These are phyloP conservation scores for Hirtodrosophila cameraria DNA, from an alignment of 2,888 invertebrate genomes.

Conservation along the genomic window DNA sequence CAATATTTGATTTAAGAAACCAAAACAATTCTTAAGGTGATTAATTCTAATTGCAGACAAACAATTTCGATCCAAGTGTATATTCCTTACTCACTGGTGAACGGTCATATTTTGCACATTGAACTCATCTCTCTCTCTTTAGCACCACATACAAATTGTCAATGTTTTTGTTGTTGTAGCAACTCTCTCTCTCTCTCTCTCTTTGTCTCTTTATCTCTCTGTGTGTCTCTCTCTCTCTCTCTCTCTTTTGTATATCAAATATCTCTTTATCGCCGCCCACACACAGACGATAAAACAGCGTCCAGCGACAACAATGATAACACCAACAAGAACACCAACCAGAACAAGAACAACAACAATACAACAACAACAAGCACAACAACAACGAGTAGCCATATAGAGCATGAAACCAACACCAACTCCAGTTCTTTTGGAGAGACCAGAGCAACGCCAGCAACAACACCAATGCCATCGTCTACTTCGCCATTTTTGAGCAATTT, in stretches of 20 bases:
- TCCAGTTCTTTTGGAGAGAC: constrained; percentile 18
- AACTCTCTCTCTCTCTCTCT: constrained; percentile 28
- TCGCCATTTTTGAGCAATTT: constrained; percentile 53
- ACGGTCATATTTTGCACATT: constrained; percentile 27
- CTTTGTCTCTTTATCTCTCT: constrained; percentile 32
- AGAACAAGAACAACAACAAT: constrained; percentile 21
- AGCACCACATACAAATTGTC: constrained; percentile 16
- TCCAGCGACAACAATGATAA: constrained; percentile 21
- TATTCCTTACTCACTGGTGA: constrained; percentile 39
- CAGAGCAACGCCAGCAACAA: constrained; percentile 15
- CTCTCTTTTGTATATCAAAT: constrained; percentile 53
- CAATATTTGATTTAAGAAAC: too few relatives aligned
- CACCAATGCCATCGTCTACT: constrained; percentile 22
- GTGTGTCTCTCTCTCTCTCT: constrained; percentile 24
- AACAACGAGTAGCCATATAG: constrained; percentile 40
- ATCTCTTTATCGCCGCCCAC: constrained; percentile 51
- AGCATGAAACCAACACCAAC: constrained; percentile 33
- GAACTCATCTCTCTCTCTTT: constrained; percentile 2
- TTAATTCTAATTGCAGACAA: too few relatives aligned
- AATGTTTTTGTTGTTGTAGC: constrained; percentile 53
- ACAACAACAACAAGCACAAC: constrained; percentile 25
- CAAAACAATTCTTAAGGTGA: too few relatives aligned
- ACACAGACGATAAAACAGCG: constrained; percentile 58
- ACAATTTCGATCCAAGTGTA: constrained; percentile 8
- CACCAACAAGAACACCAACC: constrained; percentile 12